These are phyloP conservation scores for Maniola hyperantus DNA, from an alignment of 2,888 invertebrate species.

Conservation along the genomic window DNA sequence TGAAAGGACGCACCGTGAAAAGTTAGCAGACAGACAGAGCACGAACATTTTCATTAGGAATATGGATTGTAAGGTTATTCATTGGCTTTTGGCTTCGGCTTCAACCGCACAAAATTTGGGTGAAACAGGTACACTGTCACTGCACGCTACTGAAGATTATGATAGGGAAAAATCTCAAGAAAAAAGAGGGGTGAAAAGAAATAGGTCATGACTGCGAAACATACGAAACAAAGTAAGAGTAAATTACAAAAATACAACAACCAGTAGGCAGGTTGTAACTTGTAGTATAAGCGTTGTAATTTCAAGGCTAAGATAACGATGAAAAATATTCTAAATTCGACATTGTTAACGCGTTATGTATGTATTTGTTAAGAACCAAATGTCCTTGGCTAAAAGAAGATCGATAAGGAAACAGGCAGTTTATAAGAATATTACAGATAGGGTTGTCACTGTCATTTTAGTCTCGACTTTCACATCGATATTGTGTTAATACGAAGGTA, in stretches of 20 bases:
- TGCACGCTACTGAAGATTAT: too few relatives aligned
- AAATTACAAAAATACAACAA: neutral
- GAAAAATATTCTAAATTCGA: neutral
- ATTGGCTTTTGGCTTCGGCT: too few relatives aligned
- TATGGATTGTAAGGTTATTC: neutral
- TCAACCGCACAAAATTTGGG: too few relatives aligned
- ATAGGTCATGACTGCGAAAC: too few relatives aligned
- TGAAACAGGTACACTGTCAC: too few relatives aligned
- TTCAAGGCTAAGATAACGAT: constrained; percentile 10
- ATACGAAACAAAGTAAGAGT: too few relatives aligned
- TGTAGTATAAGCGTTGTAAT: neutral
- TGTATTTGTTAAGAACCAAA: constrained; percentile 15
- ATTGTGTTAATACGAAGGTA: too few relatives aligned
- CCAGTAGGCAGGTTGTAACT: neutral
- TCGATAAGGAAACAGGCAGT: constrained; percentile 27
- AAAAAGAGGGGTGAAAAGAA: too few relatives aligned
- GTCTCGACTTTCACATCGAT: neutral
- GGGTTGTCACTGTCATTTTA: neutral
- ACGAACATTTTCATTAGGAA: too few relatives aligned
- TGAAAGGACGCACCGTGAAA: too few relatives aligned
- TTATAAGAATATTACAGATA: neutral
- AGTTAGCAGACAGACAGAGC: too few relatives aligned
- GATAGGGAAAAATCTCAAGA: too few relatives aligned
- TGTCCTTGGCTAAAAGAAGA: constrained; percentile 27
- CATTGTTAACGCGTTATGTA: constrained; percentile 9